These are phyloP conservation scores for Tringa solitaria DNA, from an alignment of 2,113 vertebrate genomes.

Conservation along the genomic window DNA sequence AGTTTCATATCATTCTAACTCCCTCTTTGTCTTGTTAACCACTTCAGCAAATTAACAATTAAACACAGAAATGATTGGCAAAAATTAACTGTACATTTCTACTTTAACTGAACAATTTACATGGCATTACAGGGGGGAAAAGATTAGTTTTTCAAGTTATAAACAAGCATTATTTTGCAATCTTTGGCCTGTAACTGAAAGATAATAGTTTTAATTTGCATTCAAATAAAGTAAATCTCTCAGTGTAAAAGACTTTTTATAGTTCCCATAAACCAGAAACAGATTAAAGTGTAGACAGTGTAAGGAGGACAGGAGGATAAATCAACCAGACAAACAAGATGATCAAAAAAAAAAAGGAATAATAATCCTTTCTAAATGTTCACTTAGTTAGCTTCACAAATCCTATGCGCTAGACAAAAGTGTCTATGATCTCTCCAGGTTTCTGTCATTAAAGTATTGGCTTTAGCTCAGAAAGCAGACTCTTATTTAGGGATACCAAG, in stretches of 20 bases:
- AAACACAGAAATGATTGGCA: neutral
- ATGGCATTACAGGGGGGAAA: neutral
- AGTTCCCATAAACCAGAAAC: slow-evolving; percentile 69
- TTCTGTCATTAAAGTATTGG: neutral
- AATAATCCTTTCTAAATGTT: slow-evolving; percentile 8
- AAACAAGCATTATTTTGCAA: slow-evolving; percentile 63
- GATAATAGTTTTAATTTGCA: slow-evolving; percentile 76
- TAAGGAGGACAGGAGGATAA: slow-evolving; percentile 54
- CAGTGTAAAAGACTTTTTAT: slow-evolving; percentile 70
- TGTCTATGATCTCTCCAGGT: neutral
- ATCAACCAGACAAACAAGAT: slow-evolving; percentile 67
- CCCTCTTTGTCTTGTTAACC: neutral
- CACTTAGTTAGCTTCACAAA: slow-evolving; percentile 18
- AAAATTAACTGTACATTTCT: slow-evolving; percentile 58
- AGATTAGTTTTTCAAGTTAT: slow-evolving; percentile 54
- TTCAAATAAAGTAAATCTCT: slow-evolving; percentile 75
- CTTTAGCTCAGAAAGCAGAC: neutral
- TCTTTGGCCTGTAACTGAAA: slow-evolving; percentile 76
- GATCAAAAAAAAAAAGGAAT: neutral
- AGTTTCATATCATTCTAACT: slow-evolving; percentile 1
- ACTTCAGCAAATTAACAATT: slow-evolving; percentile 7
- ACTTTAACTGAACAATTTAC: slow-evolving; percentile 53
- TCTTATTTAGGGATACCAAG: neutral
- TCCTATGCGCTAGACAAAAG: neutral
- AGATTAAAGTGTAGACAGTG: slow-evolving; percentile 65